phyloP scores from a whole-genome alignment of 2,888 invertebrate species.

The Acronicta alni region DNA sequence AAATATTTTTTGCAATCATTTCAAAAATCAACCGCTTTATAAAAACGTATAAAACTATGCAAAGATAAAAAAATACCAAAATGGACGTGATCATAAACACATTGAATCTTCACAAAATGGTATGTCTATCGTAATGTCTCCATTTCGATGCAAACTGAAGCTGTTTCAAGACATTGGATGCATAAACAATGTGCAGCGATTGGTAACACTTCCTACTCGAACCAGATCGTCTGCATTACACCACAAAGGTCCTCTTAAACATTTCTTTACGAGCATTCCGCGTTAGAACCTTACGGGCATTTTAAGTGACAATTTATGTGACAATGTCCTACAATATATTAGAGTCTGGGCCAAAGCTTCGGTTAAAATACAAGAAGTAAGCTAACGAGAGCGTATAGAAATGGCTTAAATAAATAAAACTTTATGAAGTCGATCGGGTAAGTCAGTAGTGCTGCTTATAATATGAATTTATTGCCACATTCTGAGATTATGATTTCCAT shows the following conservation, averaged over 20 bases:
- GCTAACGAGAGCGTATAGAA: conserved; percentile 62
- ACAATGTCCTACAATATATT: conserved; percentile 74
- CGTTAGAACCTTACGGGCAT: conserved; percentile 62
- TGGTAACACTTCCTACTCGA: conserved; percentile 60
- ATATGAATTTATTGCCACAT: conserved; percentile 31
- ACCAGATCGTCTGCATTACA: conserved; percentile 49
- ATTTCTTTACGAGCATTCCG: conserved; percentile 65
- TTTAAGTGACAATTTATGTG: conserved; percentile 77
- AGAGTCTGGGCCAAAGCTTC: conserved; percentile 61
- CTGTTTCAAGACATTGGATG: conserved; percentile 41
- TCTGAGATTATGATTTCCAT: conserved; percentile 4
- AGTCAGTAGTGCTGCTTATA: conserved; percentile 49
- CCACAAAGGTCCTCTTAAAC: conserved; percentile 53
- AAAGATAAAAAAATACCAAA: not conserved
- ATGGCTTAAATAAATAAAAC: conserved; percentile 66
- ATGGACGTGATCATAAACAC: not conserved
- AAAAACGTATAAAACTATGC: not conserved
- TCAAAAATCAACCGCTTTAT: no score
- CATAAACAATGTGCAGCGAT: conserved; percentile 51
- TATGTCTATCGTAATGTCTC: conserved; percentile 41
- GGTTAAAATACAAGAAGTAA: conserved; percentile 65
- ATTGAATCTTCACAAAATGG: conserved; percentile 20
- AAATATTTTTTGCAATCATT: no score
- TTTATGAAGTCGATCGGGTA: conserved; percentile 56
- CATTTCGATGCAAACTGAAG: conserved; percentile 33